Evolutionary conservation across 2,113 vertebrate species (phyloP), one percentile per base, ranked within the genome.

Genomic region (Lamprotornis superbus): DNA sequence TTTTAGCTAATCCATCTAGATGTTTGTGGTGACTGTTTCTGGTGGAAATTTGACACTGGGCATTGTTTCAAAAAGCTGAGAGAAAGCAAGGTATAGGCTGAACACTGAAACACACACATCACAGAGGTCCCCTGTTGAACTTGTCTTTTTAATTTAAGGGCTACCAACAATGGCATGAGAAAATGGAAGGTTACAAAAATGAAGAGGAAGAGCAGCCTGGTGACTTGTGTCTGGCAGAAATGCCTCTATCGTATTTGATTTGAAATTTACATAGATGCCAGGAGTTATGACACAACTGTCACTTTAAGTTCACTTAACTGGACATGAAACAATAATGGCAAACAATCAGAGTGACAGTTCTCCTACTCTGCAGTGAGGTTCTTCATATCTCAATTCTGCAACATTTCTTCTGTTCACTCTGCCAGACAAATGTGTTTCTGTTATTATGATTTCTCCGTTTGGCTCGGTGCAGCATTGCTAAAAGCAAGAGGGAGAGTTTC

Each of bases 361-460:
- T 92, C 90, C 95, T 80, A 71, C 93, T 97, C 94, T 90, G 61
- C 93, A 77, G 69, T 65, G 89, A 95, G 63, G 92, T 98, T 97
- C 65, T 70, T 97, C 27, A 10, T 94, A 68, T 94, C 90, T 97
- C 89, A 87, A 64, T 96, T 97, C 94, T 94, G 81, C 84, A 95
- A 67, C 67, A 76, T 93, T 96, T 86, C 95, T 93, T 94, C 94
- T 97, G 94, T 97, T 96, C 67, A 77, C 35, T 93, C 78, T 2
- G 3, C 93, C 94, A 96, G 89, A 94, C 80, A 95, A 98, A 97
- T 95, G 73, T 77, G 79, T 94, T 96, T 94, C 94, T 94, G 92
- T 97, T 95, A 89, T 83, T 84, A 81, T 83, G 77, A 97, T 95
- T 97, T 97, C 94, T 94, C 96, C 96, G 78, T 94, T 96, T 96